These are phyloP conservation scores for Oreochromis grahami DNA, from an alignment of 2,797 vertebrate genomes.

Conservation along the genomic window DNA sequence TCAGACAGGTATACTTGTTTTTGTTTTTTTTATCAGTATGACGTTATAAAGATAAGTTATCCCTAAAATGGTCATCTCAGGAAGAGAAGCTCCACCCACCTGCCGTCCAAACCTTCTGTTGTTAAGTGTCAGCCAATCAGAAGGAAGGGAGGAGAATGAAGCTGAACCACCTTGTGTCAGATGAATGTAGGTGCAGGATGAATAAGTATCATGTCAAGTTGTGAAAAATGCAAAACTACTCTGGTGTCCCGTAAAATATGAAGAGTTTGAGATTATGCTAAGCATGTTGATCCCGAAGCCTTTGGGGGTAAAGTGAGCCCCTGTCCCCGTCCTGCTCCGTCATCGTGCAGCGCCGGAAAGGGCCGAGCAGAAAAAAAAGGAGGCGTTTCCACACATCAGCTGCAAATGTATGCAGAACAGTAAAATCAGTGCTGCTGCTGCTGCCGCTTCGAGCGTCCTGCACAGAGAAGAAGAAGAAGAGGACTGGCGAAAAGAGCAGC, in stretches of 20 bases:
- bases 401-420: constrained; percentile 63
- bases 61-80: not conserved
- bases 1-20: not conserved
- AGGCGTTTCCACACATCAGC: constrained; percentile 65
- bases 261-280: not conserved
- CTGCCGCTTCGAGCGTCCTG: not conserved
- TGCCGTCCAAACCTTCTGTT: not conserved
- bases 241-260: accelerated
- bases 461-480: not conserved
- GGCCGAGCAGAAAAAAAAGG: constrained; percentile 41
- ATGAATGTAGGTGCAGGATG: not conserved
- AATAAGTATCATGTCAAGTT: not conserved
- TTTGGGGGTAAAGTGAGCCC: not conserved
- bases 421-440: constrained; percentile 1
- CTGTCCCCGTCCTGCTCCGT: constrained; percentile 24
- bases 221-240: not conserved
- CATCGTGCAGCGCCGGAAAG: constrained; percentile 68
- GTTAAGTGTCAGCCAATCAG: not conserved
- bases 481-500: not conserved
- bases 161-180: not conserved
- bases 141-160: not conserved
- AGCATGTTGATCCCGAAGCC: not conserved
- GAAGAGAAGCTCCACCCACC: not conserved
- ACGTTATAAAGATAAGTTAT: accelerated
- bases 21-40: accelerated